A percentile compares a stretch with the other conserved stretches of the same genome.
Evolutionary conservation across 2,113 vertebrate species (phyloP).

Genomic region (Plectropomus leopardus): DNA sequence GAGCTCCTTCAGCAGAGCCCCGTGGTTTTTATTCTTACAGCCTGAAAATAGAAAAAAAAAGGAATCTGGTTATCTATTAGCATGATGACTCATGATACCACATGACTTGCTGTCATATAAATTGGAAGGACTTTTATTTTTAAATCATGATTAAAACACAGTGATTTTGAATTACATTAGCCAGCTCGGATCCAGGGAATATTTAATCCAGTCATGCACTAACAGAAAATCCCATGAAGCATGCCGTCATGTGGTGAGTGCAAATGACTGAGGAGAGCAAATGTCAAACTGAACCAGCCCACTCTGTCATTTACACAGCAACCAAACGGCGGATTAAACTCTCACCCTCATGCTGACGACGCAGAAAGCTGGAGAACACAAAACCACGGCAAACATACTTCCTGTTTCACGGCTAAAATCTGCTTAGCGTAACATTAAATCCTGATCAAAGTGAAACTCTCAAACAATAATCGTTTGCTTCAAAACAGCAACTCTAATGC

Average conservation of each 20-base stretch:
- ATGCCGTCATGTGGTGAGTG: not conserved
- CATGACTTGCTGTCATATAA: too few relatives aligned
- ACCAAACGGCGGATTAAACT: constrained; percentile 6
- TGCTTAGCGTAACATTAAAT: constrained; percentile 2
- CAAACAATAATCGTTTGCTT: not conserved
- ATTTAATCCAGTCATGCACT: constrained; percentile 5
- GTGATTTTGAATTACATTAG: not conserved
- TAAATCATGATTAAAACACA: not conserved
- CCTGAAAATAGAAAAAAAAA: constrained; percentile 79
- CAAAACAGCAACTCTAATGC: not conserved
- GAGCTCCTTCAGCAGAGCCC: constrained; percentile 92
- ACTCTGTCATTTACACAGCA: constrained; percentile 16
- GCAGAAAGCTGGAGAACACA: constrained; percentile 10
- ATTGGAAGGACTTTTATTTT: not conserved
- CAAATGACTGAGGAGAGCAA: not conserved
- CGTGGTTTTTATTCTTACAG: constrained; percentile 88
- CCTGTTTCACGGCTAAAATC: constrained; percentile 19
- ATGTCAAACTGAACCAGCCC: not conserved
- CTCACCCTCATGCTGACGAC: not conserved
- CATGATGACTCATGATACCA: too few relatives aligned
- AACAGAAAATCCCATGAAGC: constrained; percentile 15
- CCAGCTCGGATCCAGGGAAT: not conserved
- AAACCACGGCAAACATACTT: constrained; percentile 5
- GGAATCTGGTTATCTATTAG: not conserved
- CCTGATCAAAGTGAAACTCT: not conserved